Evolutionary conservation across 2,888 invertebrate genomes (phyloP).

Genomic region (Caenorhabditis sulstoni): DNA sequence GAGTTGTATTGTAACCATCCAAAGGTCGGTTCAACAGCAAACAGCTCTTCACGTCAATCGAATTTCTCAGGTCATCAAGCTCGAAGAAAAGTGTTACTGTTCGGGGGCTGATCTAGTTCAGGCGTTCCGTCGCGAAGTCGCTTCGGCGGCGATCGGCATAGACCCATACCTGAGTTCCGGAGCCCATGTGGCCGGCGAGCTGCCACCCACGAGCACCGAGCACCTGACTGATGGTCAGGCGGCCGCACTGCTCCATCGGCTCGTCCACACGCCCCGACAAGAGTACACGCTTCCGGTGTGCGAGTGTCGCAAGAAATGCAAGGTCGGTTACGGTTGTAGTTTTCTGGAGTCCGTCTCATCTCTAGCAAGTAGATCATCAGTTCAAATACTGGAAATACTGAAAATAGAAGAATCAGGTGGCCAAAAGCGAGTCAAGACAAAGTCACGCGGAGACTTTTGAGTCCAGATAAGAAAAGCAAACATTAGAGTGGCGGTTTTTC

Average conservation of each 20-base stretch:
- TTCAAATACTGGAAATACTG: no score
- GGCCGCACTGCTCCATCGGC: constrained; percentile 23
- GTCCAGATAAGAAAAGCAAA: constrained; percentile 28
- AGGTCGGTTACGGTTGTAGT: constrained; percentile 27
- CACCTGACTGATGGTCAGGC: constrained; percentile 38
- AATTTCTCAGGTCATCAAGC: no score
- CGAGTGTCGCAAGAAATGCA: constrained; percentile 27
- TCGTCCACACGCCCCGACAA: constrained; percentile 33
- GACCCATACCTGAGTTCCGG: background rate
- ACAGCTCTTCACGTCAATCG: no score
- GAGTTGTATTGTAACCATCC: no score
- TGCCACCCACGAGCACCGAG: constrained; percentile 15
- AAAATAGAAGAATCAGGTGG: background rate
- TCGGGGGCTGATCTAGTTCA: no score
- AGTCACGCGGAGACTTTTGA: constrained; percentile 26
- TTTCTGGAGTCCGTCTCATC: no score
- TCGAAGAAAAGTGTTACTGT: no score
- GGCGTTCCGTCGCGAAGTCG: background rate
- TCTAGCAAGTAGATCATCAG: no score
- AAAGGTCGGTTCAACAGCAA: no score
- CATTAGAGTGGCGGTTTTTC: constrained; percentile 2
- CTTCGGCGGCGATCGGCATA: background rate
- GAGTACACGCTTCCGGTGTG: constrained; percentile 39
- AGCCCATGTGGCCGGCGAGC: background rate
- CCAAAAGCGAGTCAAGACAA: background rate